These are phyloP conservation scores for Caenorhabditis wallacei DNA, from an alignment of 2,888 invertebrate species.

Conservation along the genomic window DNA sequence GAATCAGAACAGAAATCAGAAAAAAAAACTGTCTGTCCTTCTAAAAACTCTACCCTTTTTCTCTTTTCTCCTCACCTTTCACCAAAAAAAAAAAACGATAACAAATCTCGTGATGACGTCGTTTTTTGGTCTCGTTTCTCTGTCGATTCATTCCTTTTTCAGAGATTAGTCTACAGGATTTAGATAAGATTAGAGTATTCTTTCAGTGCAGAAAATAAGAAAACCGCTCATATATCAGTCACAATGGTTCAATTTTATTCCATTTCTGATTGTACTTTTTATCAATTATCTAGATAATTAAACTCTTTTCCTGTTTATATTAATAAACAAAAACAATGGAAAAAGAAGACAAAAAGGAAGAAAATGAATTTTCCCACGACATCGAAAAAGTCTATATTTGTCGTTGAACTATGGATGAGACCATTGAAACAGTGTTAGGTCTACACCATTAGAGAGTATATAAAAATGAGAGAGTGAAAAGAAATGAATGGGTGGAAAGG, in stretches of 20 bases:
- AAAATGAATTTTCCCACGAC: slow-evolving; percentile 13
- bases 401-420: slow-evolving; percentile 31
- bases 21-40: slow-evolving; percentile 16
- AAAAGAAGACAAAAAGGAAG: not conserved
- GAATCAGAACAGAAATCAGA: not conserved
- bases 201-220: not conserved
- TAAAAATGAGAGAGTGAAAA: slow-evolving; percentile 22
- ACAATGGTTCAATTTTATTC: not conserved
- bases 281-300: too few relatives aligned
- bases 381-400: slow-evolving; percentile 13
- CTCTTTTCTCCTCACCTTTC: slow-evolving; percentile 5
- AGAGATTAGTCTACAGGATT: slow-evolving; percentile 5
- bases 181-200: not conserved
- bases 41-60: not conserved
- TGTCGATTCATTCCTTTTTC: not conserved
- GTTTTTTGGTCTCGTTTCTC: slow-evolving; percentile 32
- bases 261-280: not conserved
- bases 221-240: slow-evolving; percentile 6
- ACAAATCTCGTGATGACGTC: slow-evolving; percentile 44
- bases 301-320: not conserved
- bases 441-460: not conserved
- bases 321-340: not conserved
- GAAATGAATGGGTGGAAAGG: slow-evolving; percentile 22
- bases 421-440: slow-evolving; percentile 33
- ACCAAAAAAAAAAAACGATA: slow-evolving; percentile 40